phyloP scores from a whole-genome alignment of 2,888 invertebrate species.

The Agrotis puta region DNA sequence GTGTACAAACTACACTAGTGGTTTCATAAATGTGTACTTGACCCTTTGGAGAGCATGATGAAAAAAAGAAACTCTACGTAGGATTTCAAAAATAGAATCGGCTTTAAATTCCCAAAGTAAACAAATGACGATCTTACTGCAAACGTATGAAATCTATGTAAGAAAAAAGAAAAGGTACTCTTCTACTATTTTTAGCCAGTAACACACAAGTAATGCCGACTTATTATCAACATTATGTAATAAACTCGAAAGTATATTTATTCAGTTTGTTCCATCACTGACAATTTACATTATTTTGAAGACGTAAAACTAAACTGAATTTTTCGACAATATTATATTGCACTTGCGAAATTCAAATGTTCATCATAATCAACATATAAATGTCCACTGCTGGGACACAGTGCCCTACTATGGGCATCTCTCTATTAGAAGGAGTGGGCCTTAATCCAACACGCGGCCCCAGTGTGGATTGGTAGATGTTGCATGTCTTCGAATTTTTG shows the following conservation, averaged over 20 bases:
- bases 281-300: not conserved
- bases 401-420: too few species aligned
- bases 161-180: not conserved
- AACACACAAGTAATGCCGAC: not conserved
- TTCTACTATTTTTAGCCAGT: not conserved
- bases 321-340: not conserved
- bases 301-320: not conserved
- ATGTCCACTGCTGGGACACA: not conserved
- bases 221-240: too few species aligned
- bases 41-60: not conserved
- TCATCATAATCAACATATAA: not conserved
- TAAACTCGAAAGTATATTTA: not conserved
- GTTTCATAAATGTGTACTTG: not conserved
- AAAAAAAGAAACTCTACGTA: not conserved
- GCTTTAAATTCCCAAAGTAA: not conserved
- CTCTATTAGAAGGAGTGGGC: not conserved
- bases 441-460: too few species aligned
- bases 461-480: not conserved
- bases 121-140: too few species aligned
- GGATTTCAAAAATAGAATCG: not conserved
- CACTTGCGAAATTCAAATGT: not conserved
- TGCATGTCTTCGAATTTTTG: too few species aligned
- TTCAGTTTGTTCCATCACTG: not conserved
- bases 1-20: too few species aligned
- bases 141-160: not conserved